A percentile compares a stretch with the other conserved stretches of the same genome.
Conservation (phyloP, 2,888 invertebrate genomes). For the Leucophenga montana region DNA sequence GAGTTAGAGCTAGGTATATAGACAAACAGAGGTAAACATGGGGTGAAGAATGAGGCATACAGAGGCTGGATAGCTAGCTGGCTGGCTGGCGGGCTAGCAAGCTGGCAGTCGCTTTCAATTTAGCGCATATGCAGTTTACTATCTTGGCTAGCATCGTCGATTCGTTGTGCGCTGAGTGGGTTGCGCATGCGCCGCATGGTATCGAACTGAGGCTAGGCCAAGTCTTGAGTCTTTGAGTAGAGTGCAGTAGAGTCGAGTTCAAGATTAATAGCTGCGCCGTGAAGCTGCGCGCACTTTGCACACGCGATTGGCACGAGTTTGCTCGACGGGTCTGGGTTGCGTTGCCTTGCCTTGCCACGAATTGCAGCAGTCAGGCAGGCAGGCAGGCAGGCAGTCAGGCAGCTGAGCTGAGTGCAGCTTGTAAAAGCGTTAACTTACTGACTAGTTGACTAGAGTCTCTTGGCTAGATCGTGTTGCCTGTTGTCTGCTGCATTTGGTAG, state of each 20-base stretch:
- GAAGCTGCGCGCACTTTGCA: slow-evolving; percentile 67
- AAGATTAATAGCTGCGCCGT: slow-evolving; percentile 58
- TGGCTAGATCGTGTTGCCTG: not conserved
- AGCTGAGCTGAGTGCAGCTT: slow-evolving; percentile 34
- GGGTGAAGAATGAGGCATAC: not conserved
- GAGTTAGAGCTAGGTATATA: not conserved
- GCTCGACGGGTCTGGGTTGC: slow-evolving; percentile 31
- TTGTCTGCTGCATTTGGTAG: slow-evolving; percentile 12
- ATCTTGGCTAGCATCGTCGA: not conserved
- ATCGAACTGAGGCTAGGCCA: not conserved
- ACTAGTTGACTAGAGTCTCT: slow-evolving; percentile 2
- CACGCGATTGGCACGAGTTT: slow-evolving; percentile 74
- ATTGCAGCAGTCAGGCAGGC: too few relatives aligned
- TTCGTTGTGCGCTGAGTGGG: not conserved
- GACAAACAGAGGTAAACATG: not conserved
- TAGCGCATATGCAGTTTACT: slow-evolving; percentile 65
- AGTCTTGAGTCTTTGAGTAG: not conserved
- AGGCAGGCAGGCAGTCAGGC: too few relatives aligned
- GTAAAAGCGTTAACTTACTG: slow-evolving; percentile 3
- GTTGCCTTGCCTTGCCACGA: slow-evolving; percentile 43
- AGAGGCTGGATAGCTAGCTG: slow-evolving; percentile 2
- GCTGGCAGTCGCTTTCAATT: slow-evolving; percentile 63
- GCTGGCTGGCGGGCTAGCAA: too few relatives aligned
- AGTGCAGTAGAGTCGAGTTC: slow-evolving; percentile 44
- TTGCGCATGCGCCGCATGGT: slow-evolving; percentile 2